Base-by-base conservation (phyloP, 2,113 vertebrate species). In the Sebastes fasciatus region DNA sequence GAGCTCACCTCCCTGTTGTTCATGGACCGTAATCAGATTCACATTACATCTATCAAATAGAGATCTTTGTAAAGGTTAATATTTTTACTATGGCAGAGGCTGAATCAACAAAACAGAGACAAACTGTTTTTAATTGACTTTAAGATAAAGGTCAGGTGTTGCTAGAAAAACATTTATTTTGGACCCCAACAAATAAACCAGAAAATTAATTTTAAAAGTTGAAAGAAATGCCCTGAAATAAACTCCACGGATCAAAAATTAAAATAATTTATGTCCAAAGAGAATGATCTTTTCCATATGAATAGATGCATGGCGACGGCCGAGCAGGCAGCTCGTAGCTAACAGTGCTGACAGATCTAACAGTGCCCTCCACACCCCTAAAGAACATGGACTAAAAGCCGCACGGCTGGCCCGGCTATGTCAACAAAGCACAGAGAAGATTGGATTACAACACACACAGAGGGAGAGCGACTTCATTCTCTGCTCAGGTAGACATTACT, bases 51-150 rank as follows among this genome's bases (percentile, higher is more conserved):
- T 49, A 74, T 87, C 75, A 82, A 80, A 88, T 13, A 23, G 45
- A 78, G 69, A 77, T 77, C 17, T 51, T 71, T 43, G 68, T 64
- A 91, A 85, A 90, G 81, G 84, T 82, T 84, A 83, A 71, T 71
- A 58, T 80, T 82, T 84, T 80, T 69, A n/a, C 61, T n/a, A 60
- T 42, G n/a, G 48, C 55, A 63, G 68, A 19, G 52, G 71, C 11
- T 78, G 43, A 42, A 54, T 70, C 12, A 49, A 79, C 65, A 71
- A 11, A 26, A 82, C 4, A 10, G 5, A 67, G 63, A 51, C 68
- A 68, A 40, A 54, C 57, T 40, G 54, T 70, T 77, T 49, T 48
- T 52, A 54, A 45, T 48, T 74, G 55, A 61, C 69, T 40, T 68
- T 51, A 60, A 67, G 54, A 58, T 63, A 23, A 81, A 87, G 71